A percentile compares a stretch with the other conserved stretches of the same genome.
Conservation (phyloP, 2,113 vertebrate genomes). For the Rhodinocichla rosea region DNA sequence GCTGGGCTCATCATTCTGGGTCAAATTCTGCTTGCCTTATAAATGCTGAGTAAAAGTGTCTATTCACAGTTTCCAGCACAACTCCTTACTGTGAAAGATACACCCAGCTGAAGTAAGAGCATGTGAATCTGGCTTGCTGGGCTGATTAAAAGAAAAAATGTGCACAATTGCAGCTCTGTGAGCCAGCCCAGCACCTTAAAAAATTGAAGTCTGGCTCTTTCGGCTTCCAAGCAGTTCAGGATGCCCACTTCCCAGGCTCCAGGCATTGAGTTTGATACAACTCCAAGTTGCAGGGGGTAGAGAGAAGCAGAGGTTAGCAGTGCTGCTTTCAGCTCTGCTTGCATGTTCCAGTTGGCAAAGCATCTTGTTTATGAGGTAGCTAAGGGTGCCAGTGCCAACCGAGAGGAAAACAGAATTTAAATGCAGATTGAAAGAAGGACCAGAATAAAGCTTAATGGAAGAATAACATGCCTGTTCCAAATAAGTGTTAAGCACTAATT, state of each 20-base stretch:
- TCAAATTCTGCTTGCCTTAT: neutral
- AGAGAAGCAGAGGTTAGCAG: neutral
- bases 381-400: neutral
- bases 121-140: neutral
- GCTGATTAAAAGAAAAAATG: neutral
- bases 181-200: neutral
- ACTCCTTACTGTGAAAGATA: neutral
- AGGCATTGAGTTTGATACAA: neutral
- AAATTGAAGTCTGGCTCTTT: neutral
- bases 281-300: slow-evolving; percentile 22
- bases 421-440: slow-evolving; percentile 16
- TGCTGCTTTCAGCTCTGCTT: neutral
- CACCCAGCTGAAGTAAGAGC: neutral
- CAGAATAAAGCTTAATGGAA: slow-evolving; percentile 23
- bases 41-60: neutral
- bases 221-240: neutral
- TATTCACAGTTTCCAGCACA: neutral
- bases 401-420: slow-evolving; percentile 17
- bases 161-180: neutral
- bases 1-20: neutral
- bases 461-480: slow-evolving; percentile 24
- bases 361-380: slow-evolving; percentile 25
- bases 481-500: neutral
- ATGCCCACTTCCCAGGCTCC: slow-evolving; percentile 9
- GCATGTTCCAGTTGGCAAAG: neutral